Base-by-base conservation (phyloP, 1,140 invertebrate genomes). In the Hypothenemus hampei region DNA sequence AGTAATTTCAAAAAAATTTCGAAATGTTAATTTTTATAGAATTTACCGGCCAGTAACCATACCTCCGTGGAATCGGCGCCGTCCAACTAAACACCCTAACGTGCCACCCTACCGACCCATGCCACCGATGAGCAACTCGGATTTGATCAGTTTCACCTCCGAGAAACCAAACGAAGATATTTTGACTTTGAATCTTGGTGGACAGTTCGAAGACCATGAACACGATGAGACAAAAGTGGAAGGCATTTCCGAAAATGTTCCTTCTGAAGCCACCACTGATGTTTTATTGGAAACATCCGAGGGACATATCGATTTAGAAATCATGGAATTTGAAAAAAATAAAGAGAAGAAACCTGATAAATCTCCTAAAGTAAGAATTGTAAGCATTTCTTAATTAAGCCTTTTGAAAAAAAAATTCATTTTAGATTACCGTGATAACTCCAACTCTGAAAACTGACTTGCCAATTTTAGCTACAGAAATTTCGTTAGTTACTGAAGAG, bases 51-150 rank as follows among this genome's bases (percentile, higher is more conserved):
- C 75, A 29, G 70, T 74, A 8, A 68, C 64, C 21, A 60, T 65
- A 22, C 79, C 80, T 13, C 80, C 81, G 0, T 83, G 81, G 81
- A 80, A 81, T 47, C 68, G 79, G 18, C 29, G 75, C 53, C 71
- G 70, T 60, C 60, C 68, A 65, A 58, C 74, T 7, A 66, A 75
- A 40, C 13, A 36, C 24, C 59, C 45, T 24, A 77, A 77, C 0
- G 61, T 77, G 20, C 72, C 77, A 2, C 69, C 77, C 1, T 79
- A 81, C 46, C 80, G 80, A 57, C 78, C 79, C 0, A 31, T 57
- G 21, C 76, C 76, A 3, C 45, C 69, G 0, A 49, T 69, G 10
- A 62, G 68, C 35, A 37, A 56, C 22, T 61, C 64, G 4, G 68
- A 69, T 22, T 45, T 46, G 8, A 58, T 68, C 10, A 69, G 61